Evolutionary conservation across 1,140 invertebrate species (phyloP).

Genomic region (Achatina immaculata): DNA sequence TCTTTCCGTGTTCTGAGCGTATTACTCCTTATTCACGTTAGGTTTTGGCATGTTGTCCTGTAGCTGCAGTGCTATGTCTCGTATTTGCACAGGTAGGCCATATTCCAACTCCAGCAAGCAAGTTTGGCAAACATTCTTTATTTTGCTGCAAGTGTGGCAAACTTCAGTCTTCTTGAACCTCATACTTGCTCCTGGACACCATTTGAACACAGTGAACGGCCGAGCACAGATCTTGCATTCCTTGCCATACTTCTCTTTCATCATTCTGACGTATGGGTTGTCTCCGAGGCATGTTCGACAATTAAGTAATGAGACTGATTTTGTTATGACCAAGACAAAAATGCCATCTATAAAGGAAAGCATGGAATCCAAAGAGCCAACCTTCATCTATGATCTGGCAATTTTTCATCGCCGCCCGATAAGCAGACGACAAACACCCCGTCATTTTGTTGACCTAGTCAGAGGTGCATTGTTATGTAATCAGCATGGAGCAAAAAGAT

Average conservation of each 20-base stretch:
- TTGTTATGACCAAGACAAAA: no score
- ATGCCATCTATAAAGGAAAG: no score
- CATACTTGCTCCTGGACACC: conserved; percentile 97
- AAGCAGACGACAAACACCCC: no score
- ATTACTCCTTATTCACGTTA: conserved; percentile 99
- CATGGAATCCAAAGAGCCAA: no score
- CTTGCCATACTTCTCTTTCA: conserved; percentile 97
- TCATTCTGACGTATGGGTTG: conserved; percentile 99
- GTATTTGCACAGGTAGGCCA: conserved; percentile 84
- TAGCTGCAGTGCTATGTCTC: conserved; percentile 94
- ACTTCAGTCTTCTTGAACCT: conserved; percentile 99
- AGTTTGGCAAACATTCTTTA: conserved; percentile 99
- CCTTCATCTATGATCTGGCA: no score
- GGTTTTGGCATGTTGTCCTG: conserved; percentile 95
- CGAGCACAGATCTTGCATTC: conserved; percentile 99
- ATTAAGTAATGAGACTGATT: no score
- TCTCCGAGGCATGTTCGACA: conserved; percentile 99
- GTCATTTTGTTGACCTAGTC: no score
- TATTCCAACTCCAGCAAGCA: conserved; percentile 98
- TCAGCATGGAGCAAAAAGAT: no score
- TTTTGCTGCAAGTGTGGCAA: conserved; percentile 97
- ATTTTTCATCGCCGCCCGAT: no score
- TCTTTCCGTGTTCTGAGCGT: conserved; percentile 82
- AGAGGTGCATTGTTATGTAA: no score
- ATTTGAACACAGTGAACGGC: conserved; percentile 97